phyloP scores from a whole-genome alignment of 2,888 invertebrate genomes.

The Crossocerus cetratus region DNA sequence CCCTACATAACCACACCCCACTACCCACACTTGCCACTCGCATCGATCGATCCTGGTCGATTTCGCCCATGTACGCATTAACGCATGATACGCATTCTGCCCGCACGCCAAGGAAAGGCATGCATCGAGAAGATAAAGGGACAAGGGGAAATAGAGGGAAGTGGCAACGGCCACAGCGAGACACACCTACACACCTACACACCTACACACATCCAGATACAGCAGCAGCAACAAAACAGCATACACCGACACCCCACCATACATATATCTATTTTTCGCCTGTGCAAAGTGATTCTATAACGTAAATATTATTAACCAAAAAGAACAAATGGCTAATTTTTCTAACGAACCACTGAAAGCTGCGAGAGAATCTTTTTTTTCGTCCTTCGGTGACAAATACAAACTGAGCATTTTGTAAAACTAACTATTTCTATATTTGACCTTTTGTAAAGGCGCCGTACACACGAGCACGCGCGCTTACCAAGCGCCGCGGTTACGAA shows the following conservation, averaged over 20 bases:
- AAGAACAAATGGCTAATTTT: conserved; percentile 64
- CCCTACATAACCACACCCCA: too few relatives aligned
- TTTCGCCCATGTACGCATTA: background rate
- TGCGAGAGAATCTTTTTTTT: conserved; percentile 31
- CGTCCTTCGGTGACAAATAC: conserved; percentile 28
- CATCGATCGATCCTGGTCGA: too few relatives aligned
- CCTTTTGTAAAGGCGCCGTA: conserved; percentile 37
- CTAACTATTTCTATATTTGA: conserved; percentile 51
- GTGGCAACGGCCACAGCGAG: background rate
- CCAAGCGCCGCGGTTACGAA: conserved; percentile 30
- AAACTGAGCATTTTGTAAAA: conserved; percentile 47
- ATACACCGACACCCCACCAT: conserved; percentile 44
- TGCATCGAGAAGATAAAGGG: background rate
- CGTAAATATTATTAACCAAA: conserved; percentile 49
- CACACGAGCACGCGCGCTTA: conserved; percentile 40
- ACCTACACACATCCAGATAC: conserved; percentile 4
- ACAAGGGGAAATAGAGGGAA: background rate
- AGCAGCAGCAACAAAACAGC: conserved; percentile 10
- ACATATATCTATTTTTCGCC: conserved; percentile 68
- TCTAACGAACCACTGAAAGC: conserved; percentile 46
- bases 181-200: conserved; percentile 7
- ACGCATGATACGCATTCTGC: background rate
- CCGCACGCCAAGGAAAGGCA: too few relatives aligned
- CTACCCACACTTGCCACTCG: too few relatives aligned
- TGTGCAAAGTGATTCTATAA: conserved; percentile 56